A percentile compares a stretch with the other conserved stretches of the same genome.
Evolutionary conservation across 2,888 invertebrate genomes (phyloP).

Genomic region (Papilio gigon): DNA sequence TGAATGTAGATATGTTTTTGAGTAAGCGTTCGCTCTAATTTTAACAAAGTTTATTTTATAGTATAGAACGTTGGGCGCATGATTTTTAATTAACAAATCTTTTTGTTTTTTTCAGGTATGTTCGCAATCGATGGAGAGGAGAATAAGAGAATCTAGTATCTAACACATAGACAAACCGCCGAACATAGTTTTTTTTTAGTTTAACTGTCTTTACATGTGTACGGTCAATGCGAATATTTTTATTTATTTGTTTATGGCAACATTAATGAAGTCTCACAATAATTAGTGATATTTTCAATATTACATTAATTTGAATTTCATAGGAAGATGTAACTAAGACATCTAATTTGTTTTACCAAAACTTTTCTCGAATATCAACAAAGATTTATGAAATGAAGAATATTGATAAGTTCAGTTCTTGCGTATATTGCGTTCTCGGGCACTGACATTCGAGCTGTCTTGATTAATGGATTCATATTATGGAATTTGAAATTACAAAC

Average conservation of each 20-base stretch:
- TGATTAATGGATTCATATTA: conserved; percentile 20
- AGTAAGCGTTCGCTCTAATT: background rate
- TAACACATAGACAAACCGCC: conserved; percentile 28
- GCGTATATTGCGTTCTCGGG: conserved; percentile 27
- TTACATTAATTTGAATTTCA: background rate
- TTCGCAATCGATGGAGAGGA: background rate
- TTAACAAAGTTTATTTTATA: background rate
- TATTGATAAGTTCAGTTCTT: conserved; percentile 36
- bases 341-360: conserved; percentile 19
- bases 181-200: conserved; percentile 6
- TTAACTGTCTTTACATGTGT: background rate
- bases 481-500: conserved; percentile 32
- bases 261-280: too few relatives aligned
- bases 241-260: conserved; percentile 4
- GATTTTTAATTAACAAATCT: background rate
- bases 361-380: conserved; percentile 17
- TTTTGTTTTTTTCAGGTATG: conserved; percentile 31
- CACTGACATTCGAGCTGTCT: conserved; percentile 26
- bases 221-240: too few relatives aligned
- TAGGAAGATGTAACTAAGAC: background rate
- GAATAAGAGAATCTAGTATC: conserved; percentile 5
- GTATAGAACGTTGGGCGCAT: too few relatives aligned
- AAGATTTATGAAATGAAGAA: conserved; percentile 14
- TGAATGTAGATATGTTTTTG: background rate
- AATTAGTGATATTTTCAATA: too few relatives aligned